Conservation (phyloP, 2,113 vertebrate species). For the Osmerus eperlanus region DNA sequence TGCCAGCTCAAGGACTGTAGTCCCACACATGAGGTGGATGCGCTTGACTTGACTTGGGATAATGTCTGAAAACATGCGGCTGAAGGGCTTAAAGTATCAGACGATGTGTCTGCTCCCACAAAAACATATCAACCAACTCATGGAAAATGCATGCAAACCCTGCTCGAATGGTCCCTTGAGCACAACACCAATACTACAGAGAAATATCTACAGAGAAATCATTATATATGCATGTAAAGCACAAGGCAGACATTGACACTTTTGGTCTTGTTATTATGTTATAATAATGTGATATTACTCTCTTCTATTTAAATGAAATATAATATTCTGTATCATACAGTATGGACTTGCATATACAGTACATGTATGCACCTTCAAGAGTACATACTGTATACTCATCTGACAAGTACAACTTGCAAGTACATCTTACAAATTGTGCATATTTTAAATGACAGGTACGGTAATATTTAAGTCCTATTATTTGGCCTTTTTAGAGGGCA, state of each 20-base stretch:
- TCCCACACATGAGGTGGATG: slow-evolving; percentile 32
- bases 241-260: no score
- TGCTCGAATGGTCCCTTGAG: background rate
- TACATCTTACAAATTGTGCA: no score
- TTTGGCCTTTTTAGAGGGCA: background rate
- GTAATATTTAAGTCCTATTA: background rate
- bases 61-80: slow-evolving; percentile 27
- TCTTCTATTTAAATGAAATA: no score
- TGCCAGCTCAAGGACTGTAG: background rate
- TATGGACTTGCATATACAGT: no score
- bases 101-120: slow-evolving; percentile 31
- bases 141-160: background rate
- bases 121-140: slow-evolving; percentile 31
- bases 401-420: no score
- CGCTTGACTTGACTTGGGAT: slow-evolving; percentile 21
- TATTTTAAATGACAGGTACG: background rate
- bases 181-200: background rate
- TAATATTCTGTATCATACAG: no score
- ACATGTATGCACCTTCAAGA: no score
- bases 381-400: no score
- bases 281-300: no score
- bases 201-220: no score
- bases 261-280: no score
- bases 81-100: slow-evolving; percentile 31
- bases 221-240: background rate